phyloP scores from a whole-genome alignment of 2,888 invertebrate genomes.

The Nipponacmea schrenckii region DNA sequence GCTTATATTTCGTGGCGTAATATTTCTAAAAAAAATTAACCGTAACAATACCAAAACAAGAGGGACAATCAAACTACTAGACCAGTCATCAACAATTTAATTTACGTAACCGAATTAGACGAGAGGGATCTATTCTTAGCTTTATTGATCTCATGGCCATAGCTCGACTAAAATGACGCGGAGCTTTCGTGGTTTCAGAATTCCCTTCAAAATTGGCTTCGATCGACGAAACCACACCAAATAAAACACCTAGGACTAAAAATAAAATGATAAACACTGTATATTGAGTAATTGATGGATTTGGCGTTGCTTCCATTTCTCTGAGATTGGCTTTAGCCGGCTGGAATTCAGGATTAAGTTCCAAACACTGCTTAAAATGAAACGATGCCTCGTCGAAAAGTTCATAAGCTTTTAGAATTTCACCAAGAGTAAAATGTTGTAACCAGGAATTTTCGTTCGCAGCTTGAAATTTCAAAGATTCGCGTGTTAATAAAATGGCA shows the following conservation, averaged over 20 bases:
- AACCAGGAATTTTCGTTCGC: conserved; percentile 89
- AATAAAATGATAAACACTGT: conserved; percentile 88
- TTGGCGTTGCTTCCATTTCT: conserved; percentile 83
- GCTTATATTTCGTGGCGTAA: too few relatives aligned
- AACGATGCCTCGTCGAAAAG: conserved; percentile 88
- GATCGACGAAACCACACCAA: conserved; percentile 83
- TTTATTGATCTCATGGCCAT: conserved; percentile 87
- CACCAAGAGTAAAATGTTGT: conserved; percentile 90
- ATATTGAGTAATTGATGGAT: conserved; percentile 84
- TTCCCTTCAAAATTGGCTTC: conserved; percentile 69
- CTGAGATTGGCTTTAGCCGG: conserved; percentile 82
- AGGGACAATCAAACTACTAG: too few relatives aligned
- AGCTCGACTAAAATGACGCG: conserved; percentile 87
- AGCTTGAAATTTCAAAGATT: conserved; percentile 85
- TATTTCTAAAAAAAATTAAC: too few relatives aligned
- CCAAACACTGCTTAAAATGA: conserved; percentile 84
- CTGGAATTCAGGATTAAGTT: conserved; percentile 85
- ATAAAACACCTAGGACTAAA: conserved; percentile 80
- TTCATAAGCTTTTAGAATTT: conserved; percentile 90
- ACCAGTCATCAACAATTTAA: not conserved
- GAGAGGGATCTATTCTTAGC: conserved; percentile 67
- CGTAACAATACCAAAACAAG: too few relatives aligned
- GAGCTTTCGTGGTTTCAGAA: conserved; percentile 72
- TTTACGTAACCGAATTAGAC: conserved; percentile 1
- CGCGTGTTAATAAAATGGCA: conserved; percentile 85